phyloP scores from a whole-genome alignment of 2,888 invertebrate species.

The Cremastinae sp. region DNA sequence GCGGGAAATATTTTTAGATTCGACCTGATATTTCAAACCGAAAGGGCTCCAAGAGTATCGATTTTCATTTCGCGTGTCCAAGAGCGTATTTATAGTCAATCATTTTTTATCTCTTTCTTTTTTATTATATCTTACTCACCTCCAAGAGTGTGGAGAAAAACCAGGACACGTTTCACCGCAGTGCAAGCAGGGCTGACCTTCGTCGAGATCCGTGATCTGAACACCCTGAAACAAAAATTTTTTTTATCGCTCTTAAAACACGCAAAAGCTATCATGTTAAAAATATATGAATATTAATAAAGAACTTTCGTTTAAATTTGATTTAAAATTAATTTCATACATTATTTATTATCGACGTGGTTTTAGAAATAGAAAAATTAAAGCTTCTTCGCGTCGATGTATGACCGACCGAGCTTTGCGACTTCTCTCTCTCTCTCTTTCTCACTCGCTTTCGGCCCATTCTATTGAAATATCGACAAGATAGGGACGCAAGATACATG shows the following conservation, averaged over 20 bases:
- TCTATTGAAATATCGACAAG: constrained; percentile 23
- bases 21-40: constrained; percentile 35
- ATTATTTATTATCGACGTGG: not conserved
- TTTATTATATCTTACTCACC: constrained; percentile 84
- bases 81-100: not conserved
- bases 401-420: constrained; percentile 40
- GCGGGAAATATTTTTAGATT: constrained; percentile 38
- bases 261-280: not conserved
- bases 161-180: constrained; percentile 92
- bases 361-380: not conserved
- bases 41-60: constrained; percentile 24
- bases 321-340: too few relatives aligned
- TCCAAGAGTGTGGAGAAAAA: constrained; percentile 92
- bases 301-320: too few relatives aligned
- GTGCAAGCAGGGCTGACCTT: constrained; percentile 91
- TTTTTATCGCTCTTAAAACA: constrained; percentile 6
- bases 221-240: constrained; percentile 88
- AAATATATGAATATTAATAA: too few relatives aligned
- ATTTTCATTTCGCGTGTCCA: not conserved
- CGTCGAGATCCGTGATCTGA: constrained; percentile 91
- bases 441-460: not conserved
- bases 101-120: not conserved
- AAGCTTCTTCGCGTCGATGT: constrained; percentile 19
- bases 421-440: not conserved
- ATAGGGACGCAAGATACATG: constrained; percentile 21